Base-by-base conservation (phyloP, 2,797 vertebrate species). In the Leptatherina wallacei region DNA sequence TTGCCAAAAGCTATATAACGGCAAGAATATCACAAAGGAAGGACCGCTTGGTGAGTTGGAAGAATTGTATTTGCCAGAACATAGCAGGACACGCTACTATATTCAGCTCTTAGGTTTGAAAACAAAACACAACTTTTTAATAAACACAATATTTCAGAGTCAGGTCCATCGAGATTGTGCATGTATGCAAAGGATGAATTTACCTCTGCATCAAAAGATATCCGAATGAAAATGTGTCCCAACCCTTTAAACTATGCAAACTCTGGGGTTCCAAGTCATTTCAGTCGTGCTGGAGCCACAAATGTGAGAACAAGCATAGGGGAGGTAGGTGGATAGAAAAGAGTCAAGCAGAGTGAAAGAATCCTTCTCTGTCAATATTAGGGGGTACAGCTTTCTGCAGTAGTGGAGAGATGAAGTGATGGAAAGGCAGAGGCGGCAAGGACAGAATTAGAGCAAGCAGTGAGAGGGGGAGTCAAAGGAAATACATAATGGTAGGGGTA, bases 291-390 rank as follows among this genome's bases (percentile, higher is more conserved):
- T 72, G 30, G 54, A 86, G 63, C 63, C 76, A 65, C 27, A 57
- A 75, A 75, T 61, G 67, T 68, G 75, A 78, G 80, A 78, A 81
- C 63, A 70, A 77, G 44, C 6, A 4, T 18, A 47, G 44, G 44
- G 20, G 44, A 47, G 59, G 38, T 66, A 55, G 63, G 62, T 36
- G 67, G 69, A 75, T 80, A 67, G 69, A 81, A 47, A 64, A 79
- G 82, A 87, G 80, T 85, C 78, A 80, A 85, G 80, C 79, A 33
- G 81, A 81, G 71, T 56, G 73, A 87, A 84, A 85, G 81, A 89
- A 91, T 84, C 79, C 83, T 88, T 90, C 80, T 85, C 72, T 81
- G 83, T 89, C 84, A 80, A 82, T 85, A 89, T 71, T 72, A 74
- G 69, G 66, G 44, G 42, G 73, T 58, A 38, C 69, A 73, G 78